phyloP scores from a whole-genome alignment of 1,140 invertebrate species.

The Artemia franciscana region DNA sequence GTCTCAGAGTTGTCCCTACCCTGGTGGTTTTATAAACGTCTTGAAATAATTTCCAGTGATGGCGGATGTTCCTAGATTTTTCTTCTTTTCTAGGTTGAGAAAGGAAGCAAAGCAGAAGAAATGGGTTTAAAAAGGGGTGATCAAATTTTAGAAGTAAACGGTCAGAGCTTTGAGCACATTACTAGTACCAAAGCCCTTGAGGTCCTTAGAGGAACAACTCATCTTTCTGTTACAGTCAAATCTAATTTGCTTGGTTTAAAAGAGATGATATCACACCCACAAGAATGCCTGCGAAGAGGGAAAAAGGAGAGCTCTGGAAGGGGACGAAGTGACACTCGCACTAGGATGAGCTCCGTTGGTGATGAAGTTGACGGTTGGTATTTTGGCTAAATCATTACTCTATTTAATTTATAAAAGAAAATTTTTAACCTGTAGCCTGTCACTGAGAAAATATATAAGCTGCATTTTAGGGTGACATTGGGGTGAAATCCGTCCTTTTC shows the following conservation, averaged over 20 bases:
- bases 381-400: too few relatives aligned
- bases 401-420: too few relatives aligned
- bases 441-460: too few relatives aligned
- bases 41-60: too few relatives aligned
- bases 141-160: conserved; percentile 92
- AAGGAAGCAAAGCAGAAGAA: conserved; percentile 76
- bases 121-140: conserved; percentile 91
- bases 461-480: too few relatives aligned
- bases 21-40: too few relatives aligned
- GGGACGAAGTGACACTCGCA: not conserved
- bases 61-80: too few relatives aligned
- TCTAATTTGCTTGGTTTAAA: conserved; percentile 53
- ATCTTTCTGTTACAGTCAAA: conserved; percentile 86
- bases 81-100: conserved; percentile 42
- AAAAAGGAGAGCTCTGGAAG: not conserved
- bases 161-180: conserved; percentile 80
- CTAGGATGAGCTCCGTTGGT: not conserved
- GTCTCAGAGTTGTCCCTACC: too few relatives aligned
- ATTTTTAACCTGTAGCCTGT: too few relatives aligned
- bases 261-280: conserved; percentile 10
- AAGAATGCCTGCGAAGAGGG: not conserved
- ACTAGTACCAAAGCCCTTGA: conserved; percentile 71
- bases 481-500: too few relatives aligned
- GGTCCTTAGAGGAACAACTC: conserved; percentile 73
- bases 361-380: not conserved